These are phyloP conservation scores for Eulithis prunata DNA, from an alignment of 2,888 invertebrate species.

Conservation along the genomic window DNA sequence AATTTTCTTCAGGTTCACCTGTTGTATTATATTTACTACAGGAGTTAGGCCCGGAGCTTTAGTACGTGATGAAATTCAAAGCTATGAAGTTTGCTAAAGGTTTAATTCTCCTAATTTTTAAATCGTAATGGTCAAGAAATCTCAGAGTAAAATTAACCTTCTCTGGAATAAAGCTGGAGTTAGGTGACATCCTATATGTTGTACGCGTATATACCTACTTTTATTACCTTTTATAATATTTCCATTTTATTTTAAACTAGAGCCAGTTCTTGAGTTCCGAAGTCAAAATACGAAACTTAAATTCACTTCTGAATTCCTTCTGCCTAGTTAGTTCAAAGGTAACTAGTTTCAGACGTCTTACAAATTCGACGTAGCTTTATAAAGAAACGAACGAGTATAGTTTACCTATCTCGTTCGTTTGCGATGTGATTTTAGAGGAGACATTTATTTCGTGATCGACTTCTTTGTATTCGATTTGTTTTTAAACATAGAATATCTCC, in stretches of 20 bases:
- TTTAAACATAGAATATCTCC: no score
- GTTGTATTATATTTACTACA: constrained; percentile 5
- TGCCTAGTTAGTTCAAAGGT: constrained; percentile 29
- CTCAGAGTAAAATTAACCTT: background rate
- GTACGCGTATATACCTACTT: no score
- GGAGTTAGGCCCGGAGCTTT: constrained; percentile 1
- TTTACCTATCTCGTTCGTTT: background rate
- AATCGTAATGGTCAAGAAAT: background rate
- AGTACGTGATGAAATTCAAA: background rate
- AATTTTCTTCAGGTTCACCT: constrained; percentile 50
- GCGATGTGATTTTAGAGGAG: background rate
- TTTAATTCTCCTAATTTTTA: background rate
- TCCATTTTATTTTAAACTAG: constrained; percentile 11
- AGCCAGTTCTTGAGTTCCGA: constrained; percentile 9
- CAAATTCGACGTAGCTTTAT: constrained; percentile 20
- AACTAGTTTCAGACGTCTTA: constrained; percentile 23
- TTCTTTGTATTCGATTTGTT: background rate
- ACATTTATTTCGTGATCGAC: background rate
- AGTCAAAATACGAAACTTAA: constrained; percentile 25
- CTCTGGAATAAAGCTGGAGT: background rate
- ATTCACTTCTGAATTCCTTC: constrained; percentile 31
- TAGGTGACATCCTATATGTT: no score
- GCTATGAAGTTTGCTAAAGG: background rate
- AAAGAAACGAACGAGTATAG: constrained; percentile 7
- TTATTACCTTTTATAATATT: background rate